Conservation (phyloP, 2,888 invertebrate genomes). For the Agrilus mali region DNA sequence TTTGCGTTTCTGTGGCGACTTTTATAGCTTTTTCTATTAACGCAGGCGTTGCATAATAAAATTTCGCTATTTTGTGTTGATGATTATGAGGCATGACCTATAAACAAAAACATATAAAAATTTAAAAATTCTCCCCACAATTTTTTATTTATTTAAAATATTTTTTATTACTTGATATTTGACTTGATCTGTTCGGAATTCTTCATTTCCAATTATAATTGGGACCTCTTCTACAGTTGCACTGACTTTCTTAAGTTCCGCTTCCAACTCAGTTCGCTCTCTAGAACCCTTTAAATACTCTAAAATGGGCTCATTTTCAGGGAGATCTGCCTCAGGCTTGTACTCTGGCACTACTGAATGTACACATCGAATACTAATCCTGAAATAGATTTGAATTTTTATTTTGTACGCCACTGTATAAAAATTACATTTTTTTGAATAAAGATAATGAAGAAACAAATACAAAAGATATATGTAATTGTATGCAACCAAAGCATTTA, state of each 20-base stretch:
- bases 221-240: conserved; percentile 73
- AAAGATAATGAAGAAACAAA: no score
- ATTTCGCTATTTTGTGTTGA: conserved; percentile 74
- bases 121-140: conserved; percentile 3
- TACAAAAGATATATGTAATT: no score
- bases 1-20: conserved; percentile 63
- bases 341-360: conserved; percentile 53
- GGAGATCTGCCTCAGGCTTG: conserved; percentile 51
- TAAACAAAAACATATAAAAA: conserved; percentile 10
- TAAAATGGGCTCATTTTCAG: conserved; percentile 70
- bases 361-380: conserved; percentile 37
- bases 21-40: conserved; percentile 77
- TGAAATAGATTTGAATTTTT: conserved; percentile 15
- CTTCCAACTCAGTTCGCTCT: conserved; percentile 63
- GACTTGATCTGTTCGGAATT: conserved; percentile 60
- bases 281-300: conserved; percentile 70
- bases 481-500: no score
- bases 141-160: conserved; percentile 2
- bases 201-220: conserved; percentile 90
- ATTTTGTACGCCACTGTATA: no score
- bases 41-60: conserved; percentile 79
- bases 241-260: conserved; percentile 53
- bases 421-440: no score
- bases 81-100: conserved; percentile 81
- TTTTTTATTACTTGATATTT: conserved; percentile 54